Evolutionary conservation across 1,140 invertebrate genomes (phyloP).

Genomic region (Lucilia cuprina): DNA sequence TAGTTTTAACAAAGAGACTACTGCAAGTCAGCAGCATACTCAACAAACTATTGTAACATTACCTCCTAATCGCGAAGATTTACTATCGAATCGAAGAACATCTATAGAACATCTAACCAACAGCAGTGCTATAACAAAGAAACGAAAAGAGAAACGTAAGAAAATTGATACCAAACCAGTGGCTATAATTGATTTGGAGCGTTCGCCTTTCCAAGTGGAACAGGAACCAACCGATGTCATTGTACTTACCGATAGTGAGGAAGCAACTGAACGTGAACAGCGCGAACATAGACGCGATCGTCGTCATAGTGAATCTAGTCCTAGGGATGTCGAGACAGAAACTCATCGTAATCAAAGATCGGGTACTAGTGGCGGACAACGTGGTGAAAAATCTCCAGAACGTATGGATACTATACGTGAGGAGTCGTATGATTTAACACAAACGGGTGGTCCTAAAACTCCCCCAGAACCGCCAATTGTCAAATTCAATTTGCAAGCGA

Average conservation of each 20-base stretch:
- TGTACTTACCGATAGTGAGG: constrained; percentile 81
- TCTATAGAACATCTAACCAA: constrained; percentile 46
- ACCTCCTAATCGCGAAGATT: constrained; percentile 52
- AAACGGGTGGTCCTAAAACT: constrained; percentile 74
- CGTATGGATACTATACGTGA: constrained; percentile 55
- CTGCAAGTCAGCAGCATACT: constrained; percentile 48
- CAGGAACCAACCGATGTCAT: constrained; percentile 82
- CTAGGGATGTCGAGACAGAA: constrained; percentile 18
- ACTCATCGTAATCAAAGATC: constrained; percentile 34
- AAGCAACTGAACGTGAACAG: constrained; percentile 60
- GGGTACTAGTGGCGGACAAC: constrained; percentile 44
- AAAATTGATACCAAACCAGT: constrained; percentile 71
- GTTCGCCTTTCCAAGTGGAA: constrained; percentile 81
- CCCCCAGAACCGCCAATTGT: constrained; percentile 75
- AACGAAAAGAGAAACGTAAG: constrained; percentile 52
- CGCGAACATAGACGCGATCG: constrained; percentile 39
- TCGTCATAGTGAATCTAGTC: constrained; percentile 32
- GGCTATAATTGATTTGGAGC: constrained; percentile 84
- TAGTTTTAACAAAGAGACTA: constrained; percentile 82
- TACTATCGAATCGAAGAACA: constrained; percentile 48
- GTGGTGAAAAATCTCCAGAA: constrained; percentile 51
- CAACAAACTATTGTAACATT: constrained; percentile 52
- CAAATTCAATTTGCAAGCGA: constrained; percentile 72
- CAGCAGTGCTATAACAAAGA: constrained; percentile 41
- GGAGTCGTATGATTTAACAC: constrained; percentile 51